Evolutionary conservation across 2,113 vertebrate genomes (phyloP).

Genomic region (Uria lomvia): DNA sequence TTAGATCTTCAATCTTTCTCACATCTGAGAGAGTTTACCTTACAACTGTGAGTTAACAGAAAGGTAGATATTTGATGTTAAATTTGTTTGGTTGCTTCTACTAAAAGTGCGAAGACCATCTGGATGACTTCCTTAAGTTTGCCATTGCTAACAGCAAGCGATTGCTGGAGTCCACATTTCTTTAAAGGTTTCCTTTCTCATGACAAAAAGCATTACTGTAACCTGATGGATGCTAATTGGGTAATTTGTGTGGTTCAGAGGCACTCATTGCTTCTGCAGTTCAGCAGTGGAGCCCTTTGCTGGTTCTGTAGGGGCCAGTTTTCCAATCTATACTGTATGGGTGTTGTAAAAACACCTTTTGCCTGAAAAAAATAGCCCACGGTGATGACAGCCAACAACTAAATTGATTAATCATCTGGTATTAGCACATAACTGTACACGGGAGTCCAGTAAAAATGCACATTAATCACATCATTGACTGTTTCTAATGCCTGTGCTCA

Average conservation of each 20-base stretch:
- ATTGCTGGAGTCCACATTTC: not conserved
- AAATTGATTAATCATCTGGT: not conserved
- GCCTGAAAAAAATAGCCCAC: not conserved
- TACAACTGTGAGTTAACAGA: not conserved
- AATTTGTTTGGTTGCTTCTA: not conserved
- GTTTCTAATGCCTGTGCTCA: not conserved
- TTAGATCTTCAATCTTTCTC: not conserved
- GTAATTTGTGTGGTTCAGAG: not conserved
- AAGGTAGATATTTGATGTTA: not conserved
- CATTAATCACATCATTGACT: not conserved
- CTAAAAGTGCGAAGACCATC: not conserved
- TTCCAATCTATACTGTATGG: not conserved
- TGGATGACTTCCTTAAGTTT: not conserved
- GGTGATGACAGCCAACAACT: not conserved
- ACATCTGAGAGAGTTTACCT: not conserved
- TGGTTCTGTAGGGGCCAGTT: not conserved
- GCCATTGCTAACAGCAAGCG: not conserved
- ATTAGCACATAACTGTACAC: not conserved
- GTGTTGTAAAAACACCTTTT: not conserved
- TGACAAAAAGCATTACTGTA: not conserved
- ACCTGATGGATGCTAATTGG: not conserved
- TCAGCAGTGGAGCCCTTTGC: not conserved
- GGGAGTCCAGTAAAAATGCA: not conserved
- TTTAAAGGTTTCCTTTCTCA: not conserved
- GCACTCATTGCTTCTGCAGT: not conserved